Evolutionary conservation across 2,113 vertebrate species (phyloP).

Genomic region (Alces alces): DNA sequence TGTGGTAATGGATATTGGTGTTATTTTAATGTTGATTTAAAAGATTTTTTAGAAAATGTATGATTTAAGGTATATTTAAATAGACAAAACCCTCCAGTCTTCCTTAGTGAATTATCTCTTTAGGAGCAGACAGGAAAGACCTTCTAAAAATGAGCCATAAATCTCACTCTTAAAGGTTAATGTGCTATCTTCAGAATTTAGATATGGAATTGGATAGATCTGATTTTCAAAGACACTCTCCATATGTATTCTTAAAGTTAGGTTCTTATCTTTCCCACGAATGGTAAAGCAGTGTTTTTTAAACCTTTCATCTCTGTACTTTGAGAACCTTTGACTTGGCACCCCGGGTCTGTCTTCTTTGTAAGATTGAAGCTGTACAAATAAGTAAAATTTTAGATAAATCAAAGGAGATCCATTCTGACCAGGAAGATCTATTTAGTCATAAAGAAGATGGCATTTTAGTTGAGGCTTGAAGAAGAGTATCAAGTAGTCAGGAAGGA

Average conservation of each 20-base stretch:
- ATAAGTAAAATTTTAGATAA: neutral
- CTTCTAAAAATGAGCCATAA: neutral
- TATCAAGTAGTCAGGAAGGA: neutral
- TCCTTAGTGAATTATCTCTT: neutral
- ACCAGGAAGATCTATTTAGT: neutral
- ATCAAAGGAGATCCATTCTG: neutral
- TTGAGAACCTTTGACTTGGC: constrained; percentile 1
- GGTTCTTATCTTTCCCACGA: neutral
- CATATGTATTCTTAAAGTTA: neutral
- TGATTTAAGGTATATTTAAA: constrained; percentile 33
- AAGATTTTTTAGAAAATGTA: neutral
- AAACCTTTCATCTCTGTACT: neutral
- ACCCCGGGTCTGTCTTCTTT: neutral
- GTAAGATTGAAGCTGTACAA: neutral
- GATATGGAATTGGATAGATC: neutral
- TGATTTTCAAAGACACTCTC: neutral
- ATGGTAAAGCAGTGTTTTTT: neutral
- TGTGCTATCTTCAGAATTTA: neutral
- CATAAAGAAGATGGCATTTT: neutral
- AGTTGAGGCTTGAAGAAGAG: neutral
- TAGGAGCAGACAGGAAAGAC: neutral
- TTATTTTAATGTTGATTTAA: constrained; percentile 37
- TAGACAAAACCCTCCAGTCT: neutral
- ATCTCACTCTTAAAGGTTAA: neutral
- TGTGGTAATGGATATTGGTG: constrained; percentile 37